Conservation (phyloP, 2,797 vertebrate species). For the Hydrophis major region DNA sequence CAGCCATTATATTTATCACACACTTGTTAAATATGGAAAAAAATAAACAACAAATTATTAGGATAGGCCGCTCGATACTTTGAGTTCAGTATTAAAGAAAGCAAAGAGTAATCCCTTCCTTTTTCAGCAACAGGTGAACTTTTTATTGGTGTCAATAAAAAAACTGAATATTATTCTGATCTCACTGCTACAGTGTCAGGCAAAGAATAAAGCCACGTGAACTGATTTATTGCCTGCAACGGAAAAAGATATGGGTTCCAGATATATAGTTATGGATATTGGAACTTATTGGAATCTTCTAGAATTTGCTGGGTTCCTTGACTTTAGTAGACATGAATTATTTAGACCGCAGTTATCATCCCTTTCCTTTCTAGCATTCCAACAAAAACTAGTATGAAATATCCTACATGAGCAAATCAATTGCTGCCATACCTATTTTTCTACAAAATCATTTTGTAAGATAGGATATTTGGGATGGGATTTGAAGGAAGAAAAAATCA, state of each 20-base stretch:
- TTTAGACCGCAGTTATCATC: background rate
- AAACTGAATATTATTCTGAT: background rate
- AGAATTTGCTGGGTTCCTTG: background rate
- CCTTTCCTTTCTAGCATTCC: background rate
- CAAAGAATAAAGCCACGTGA: constrained; percentile 5
- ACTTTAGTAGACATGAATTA: background rate
- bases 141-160: constrained; percentile 19
- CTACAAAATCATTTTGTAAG: background rate
- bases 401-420: background rate
- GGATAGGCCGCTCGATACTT: background rate
- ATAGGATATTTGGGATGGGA: background rate
- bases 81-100: constrained; percentile 25
- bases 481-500: background rate
- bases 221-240: background rate
- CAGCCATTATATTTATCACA: background rate
- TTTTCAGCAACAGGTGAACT: constrained; percentile 45
- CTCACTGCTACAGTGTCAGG: background rate
- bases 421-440: background rate
- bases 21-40: background rate
- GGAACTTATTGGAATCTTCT: background rate
- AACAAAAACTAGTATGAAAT: background rate
- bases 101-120: constrained; percentile 24
- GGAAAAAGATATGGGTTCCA: background rate
- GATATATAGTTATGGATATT: background rate
- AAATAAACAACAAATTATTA: background rate